Evolutionary conservation across 2,888 invertebrate species (phyloP).

Genomic region (Drosophila putrida): DNA sequence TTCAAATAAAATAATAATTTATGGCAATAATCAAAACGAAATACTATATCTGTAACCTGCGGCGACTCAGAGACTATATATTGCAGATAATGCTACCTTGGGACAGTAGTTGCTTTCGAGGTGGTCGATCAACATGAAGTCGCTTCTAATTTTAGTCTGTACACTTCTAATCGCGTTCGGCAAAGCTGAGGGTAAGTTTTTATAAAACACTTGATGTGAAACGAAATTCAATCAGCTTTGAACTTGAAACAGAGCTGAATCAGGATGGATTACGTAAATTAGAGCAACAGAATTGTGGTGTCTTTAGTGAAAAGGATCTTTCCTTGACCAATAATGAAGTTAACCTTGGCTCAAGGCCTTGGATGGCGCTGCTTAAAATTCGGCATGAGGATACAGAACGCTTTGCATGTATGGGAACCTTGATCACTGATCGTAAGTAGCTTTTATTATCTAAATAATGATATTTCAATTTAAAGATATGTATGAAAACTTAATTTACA

Average conservation of each 20-base stretch:
- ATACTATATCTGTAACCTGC: not conserved
- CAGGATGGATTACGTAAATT: constrained; percentile 6
- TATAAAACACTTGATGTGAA: not conserved
- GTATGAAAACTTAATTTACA: not conserved
- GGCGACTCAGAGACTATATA: constrained; percentile 7
- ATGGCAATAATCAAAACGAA: not conserved
- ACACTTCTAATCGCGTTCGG: not conserved
- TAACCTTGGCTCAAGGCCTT: constrained; percentile 11
- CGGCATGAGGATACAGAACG: fast-evolving
- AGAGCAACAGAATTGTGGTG: constrained; percentile 26
- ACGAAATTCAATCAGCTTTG: not conserved
- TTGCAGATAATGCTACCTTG: not conserved
- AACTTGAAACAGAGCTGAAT: constrained; percentile 6
- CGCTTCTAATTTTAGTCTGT: not conserved
- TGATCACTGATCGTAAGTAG: constrained; percentile 31
- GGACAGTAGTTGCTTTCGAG: not conserved
- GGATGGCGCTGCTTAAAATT: constrained; percentile 18
- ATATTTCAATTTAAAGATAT: not conserved
- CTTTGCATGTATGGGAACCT: constrained; percentile 1
- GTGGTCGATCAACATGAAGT: constrained; percentile 18
- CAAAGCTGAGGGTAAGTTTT: constrained; percentile 5
- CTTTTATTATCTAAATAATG: fast-evolving
- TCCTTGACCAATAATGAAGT: not conserved
- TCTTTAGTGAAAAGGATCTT: constrained; percentile 5
- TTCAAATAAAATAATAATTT: not conserved